Conservation (phyloP, 2,888 invertebrate species). For the Bellardia bayeri region DNA sequence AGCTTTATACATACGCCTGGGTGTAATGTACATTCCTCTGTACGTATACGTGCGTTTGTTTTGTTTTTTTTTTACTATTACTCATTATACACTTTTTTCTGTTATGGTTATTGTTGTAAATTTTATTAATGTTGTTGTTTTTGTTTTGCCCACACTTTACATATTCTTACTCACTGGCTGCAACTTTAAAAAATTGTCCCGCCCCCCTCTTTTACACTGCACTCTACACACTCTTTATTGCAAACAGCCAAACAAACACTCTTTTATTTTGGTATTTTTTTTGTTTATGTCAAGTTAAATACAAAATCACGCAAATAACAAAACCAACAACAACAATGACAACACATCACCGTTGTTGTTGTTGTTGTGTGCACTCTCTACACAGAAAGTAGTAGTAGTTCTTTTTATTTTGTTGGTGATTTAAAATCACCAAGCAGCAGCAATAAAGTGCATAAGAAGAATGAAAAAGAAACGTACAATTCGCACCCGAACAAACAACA, state of each 20-base stretch:
- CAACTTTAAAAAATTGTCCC: conserved; percentile 19
- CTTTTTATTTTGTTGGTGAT: conserved; percentile 48
- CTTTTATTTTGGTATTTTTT: conserved; percentile 1
- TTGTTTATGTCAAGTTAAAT: conserved; percentile 47
- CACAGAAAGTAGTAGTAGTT: conserved; percentile 39
- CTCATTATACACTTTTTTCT: conserved; percentile 39
- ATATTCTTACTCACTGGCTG: conserved; percentile 38
- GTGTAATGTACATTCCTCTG: conserved; percentile 19
- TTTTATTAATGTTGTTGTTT: conserved; percentile 34
- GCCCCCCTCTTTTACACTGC: not conserved
- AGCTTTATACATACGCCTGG: conserved; percentile 53
- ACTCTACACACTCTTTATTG: not conserved
- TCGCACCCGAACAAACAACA: conserved; percentile 54
- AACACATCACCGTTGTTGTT: conserved; percentile 8
- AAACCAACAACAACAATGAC: conserved; percentile 22
- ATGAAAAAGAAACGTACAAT: conserved; percentile 26
- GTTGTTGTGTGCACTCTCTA: conserved; percentile 21
- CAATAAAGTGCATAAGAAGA: not conserved
- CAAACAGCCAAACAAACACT: conserved; percentile 28
- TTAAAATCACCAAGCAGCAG: conserved; percentile 45
- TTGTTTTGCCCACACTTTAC: conserved; percentile 48
- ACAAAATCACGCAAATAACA: conserved; percentile 27
- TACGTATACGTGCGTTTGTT: conserved; percentile 2
- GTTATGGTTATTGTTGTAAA: conserved; percentile 20
- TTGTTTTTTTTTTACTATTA: conserved; percentile 42